phyloP scores from a whole-genome alignment of 2,888 invertebrate species.

The Stenodera caucasica region DNA sequence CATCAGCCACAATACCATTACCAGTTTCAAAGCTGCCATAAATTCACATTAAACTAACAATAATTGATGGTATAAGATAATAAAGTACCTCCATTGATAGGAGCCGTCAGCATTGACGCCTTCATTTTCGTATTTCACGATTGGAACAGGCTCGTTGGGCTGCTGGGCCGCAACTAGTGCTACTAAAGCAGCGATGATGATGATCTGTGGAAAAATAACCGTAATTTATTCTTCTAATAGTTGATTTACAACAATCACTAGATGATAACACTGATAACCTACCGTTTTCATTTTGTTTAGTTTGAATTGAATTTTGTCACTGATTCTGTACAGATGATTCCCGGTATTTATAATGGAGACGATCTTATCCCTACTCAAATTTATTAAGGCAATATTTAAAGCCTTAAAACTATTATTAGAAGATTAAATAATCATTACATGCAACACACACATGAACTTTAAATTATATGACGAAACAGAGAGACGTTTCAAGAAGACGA shows the following conservation, averaged over 20 bases:
- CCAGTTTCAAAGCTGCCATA: conserved; percentile 68
- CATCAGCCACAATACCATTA: conserved; percentile 71
- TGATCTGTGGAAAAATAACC: conserved; percentile 19
- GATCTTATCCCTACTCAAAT: conserved; percentile 25
- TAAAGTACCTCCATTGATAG: conserved; percentile 60
- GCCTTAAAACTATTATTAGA: conserved; percentile 35
- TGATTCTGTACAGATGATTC: conserved; percentile 20
- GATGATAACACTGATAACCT: conserved; percentile 18
- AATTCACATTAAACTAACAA: neutral
- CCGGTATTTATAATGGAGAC: conserved; percentile 26
- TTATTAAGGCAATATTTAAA: conserved; percentile 17
- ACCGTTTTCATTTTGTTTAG: conserved; percentile 31
- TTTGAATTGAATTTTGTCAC: conserved; percentile 14
- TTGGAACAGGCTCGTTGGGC: conserved; percentile 60
- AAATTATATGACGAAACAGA: conserved; percentile 35
- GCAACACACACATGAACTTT: conserved; percentile 37
- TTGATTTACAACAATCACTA: neutral
- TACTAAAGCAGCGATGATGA: conserved; percentile 20
- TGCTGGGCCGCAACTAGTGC: conserved; percentile 21
- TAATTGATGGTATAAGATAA: too few species aligned
- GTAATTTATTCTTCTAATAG: neutral
- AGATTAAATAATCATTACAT: conserved; percentile 35
- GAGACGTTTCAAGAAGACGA: conserved; percentile 22
- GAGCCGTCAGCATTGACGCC: conserved; percentile 67
- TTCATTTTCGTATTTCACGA: conserved; percentile 63